Conservation (phyloP, 2,113 vertebrate genomes). For the Callospermophilus lateralis region DNA sequence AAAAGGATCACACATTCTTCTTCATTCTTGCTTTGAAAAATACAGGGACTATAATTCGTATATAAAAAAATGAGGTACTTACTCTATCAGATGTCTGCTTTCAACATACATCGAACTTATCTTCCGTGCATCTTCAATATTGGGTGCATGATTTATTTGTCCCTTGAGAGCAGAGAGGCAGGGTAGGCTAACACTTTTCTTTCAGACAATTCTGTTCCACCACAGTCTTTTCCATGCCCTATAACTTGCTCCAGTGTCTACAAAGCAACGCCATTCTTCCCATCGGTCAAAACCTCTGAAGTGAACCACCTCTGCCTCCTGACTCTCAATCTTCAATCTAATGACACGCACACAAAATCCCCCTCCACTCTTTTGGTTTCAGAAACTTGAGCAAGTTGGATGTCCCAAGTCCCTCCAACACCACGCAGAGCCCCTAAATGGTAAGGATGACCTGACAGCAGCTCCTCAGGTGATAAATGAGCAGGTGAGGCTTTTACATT, state of each 20-base stretch:
- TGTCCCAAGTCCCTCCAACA: slow-evolving; percentile 90
- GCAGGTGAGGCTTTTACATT: slow-evolving; percentile 93
- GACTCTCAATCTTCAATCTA: slow-evolving; percentile 72
- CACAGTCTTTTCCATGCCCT: background rate
- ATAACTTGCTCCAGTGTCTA: slow-evolving; percentile 61
- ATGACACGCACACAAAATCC: slow-evolving; percentile 55
- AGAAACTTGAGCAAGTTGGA: slow-evolving; percentile 90
- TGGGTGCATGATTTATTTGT: slow-evolving; percentile 58
- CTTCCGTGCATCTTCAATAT: slow-evolving; percentile 53
- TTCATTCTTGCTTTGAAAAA: background rate
- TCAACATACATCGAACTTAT: slow-evolving; percentile 47
- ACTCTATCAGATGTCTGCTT: slow-evolving; percentile 63
- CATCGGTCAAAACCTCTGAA: slow-evolving; percentile 63
- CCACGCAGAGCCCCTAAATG: slow-evolving; percentile 93
- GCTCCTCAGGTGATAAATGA: slow-evolving; percentile 92
- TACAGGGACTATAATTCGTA: background rate
- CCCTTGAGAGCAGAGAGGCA: background rate
- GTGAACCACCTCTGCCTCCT: slow-evolving; percentile 73
- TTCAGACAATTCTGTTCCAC: slow-evolving; percentile 35
- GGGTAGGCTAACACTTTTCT: slow-evolving; percentile 50
- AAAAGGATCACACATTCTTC: fast-evolving
- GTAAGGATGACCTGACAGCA: slow-evolving; percentile 91
- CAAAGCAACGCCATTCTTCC: slow-evolving; percentile 67
- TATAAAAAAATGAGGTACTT: slow-evolving; percentile 77
- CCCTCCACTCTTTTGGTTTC: slow-evolving; percentile 88